Conservation (phyloP, 2,888 invertebrate genomes). For the Linnaemya vulpina region DNA sequence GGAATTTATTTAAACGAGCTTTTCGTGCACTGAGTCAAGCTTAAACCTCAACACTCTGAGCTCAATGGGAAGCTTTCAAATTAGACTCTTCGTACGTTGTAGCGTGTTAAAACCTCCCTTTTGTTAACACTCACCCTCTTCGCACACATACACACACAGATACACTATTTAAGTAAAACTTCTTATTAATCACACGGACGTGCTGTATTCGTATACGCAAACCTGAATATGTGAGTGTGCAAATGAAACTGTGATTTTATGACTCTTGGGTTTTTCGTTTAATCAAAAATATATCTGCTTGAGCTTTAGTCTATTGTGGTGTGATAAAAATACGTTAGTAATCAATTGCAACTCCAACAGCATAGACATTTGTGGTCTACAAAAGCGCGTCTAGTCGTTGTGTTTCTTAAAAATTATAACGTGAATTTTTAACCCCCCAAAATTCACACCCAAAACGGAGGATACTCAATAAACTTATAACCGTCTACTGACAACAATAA, state of each 20-base stretch:
- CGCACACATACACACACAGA: too few relatives aligned
- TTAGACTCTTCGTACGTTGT: not conserved
- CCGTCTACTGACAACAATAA: constrained; percentile 45
- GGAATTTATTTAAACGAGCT: constrained; percentile 32
- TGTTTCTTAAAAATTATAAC: constrained; percentile 49
- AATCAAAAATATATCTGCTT: constrained; percentile 45
- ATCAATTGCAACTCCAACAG: constrained; percentile 82
- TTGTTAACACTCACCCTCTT: constrained; percentile 63
- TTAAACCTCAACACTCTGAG: constrained; percentile 6
- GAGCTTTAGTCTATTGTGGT: constrained; percentile 82
- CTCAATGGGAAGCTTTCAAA: not conserved
- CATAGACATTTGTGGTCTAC: constrained; percentile 78
- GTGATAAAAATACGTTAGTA: constrained; percentile 83
- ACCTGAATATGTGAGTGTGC: not conserved
- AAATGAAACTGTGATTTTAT: constrained; percentile 25
- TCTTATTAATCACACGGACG: not conserved
- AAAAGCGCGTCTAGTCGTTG: constrained; percentile 75
- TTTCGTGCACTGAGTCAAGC: constrained; percentile 35
- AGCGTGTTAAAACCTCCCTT: constrained; percentile 59
- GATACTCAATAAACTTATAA: constrained; percentile 67
- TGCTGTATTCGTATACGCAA: constrained; percentile 2
- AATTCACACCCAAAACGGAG: constrained; percentile 62
- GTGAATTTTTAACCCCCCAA: constrained; percentile 60
- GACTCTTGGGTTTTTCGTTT: constrained; percentile 47
- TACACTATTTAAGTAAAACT: not conserved